Conservation (phyloP, 2,113 vertebrate genomes). For the Gallinago media region DNA sequence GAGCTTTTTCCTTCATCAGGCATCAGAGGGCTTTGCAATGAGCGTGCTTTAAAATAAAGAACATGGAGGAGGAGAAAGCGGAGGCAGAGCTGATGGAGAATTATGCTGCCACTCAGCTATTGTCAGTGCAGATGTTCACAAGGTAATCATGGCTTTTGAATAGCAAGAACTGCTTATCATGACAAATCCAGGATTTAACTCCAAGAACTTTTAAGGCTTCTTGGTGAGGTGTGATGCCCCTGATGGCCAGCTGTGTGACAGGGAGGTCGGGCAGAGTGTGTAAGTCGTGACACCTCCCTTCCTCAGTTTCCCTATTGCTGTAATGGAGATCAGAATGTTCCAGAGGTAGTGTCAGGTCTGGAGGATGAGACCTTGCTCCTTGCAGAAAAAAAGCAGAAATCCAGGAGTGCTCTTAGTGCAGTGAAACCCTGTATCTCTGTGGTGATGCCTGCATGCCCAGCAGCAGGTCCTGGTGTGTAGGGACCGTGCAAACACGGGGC, state of each 20-base stretch:
- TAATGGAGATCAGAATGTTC: background rate
- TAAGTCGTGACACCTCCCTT: background rate
- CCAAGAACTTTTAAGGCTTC: background rate
- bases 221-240: background rate
- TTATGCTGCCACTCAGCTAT: background rate
- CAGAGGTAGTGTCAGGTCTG: background rate
- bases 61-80: background rate
- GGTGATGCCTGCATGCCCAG: background rate
- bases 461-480: fast-evolving
- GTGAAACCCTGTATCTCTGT: fast-evolving
- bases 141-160: background rate
- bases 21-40: background rate
- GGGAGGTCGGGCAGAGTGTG: background rate
- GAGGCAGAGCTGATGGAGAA: constrained; percentile 28
- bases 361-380: background rate
- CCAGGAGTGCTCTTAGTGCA: background rate
- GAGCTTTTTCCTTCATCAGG: background rate
- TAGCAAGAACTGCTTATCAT: background rate
- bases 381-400: background rate
- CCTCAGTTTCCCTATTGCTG: background rate
- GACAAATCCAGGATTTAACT: background rate
- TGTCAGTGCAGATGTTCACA: constrained; percentile 2
- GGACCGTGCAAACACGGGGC: background rate
- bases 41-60: background rate
- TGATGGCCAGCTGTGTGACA: fast-evolving